Conservation (phyloP, 2,888 invertebrate genomes). For the Vanessa cardui region DNA sequence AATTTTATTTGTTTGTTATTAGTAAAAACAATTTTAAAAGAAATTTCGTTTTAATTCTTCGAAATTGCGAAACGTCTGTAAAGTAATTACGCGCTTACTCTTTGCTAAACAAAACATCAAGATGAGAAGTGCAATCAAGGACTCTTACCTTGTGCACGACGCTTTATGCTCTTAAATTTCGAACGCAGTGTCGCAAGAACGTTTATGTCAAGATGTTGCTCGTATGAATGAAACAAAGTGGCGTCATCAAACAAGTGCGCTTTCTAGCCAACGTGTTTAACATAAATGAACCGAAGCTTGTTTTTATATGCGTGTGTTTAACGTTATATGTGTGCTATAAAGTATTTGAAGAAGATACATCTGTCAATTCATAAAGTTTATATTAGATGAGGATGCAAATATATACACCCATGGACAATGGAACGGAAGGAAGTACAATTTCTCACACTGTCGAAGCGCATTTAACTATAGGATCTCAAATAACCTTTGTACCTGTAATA, state of each 20-base stretch:
- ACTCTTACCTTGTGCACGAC: constrained; percentile 16
- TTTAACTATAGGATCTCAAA: no score
- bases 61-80: not conserved
- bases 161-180: constrained; percentile 23
- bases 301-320: no score
- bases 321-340: no score
- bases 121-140: constrained; percentile 32
- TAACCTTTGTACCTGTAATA: no score
- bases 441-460: no score
- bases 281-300: not conserved
- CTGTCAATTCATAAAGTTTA: no score
- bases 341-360: no score
- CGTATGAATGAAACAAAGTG: constrained; percentile 25
- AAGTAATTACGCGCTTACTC: constrained; percentile 11
- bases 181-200: constrained; percentile 23
- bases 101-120: constrained; percentile 28
- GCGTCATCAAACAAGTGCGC: constrained; percentile 14
- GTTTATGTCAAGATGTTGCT: constrained; percentile 21
- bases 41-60: not conserved
- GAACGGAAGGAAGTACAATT: no score
- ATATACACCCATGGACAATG: no score
- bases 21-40: not conserved
- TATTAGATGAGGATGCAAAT: no score
- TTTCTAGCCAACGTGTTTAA: not conserved
- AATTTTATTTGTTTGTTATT: not conserved